A percentile compares a stretch with the other conserved stretches of the same genome.
Conservation (phyloP, 2,113 vertebrate genomes). For the Haemorhous mexicanus region DNA sequence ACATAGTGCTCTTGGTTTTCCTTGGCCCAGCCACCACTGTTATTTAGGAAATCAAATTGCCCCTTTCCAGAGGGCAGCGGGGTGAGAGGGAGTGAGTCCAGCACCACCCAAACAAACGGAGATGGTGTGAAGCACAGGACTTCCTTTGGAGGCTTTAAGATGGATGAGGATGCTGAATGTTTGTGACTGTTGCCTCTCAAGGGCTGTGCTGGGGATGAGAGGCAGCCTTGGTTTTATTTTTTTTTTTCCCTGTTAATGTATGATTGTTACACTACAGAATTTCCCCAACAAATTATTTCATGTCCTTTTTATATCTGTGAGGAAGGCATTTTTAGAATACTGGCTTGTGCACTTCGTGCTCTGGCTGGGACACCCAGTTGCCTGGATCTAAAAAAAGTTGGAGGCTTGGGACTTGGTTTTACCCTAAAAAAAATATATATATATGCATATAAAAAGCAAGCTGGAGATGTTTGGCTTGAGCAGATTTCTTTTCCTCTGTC, state of each 20-base stretch:
- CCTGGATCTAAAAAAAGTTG: constrained; percentile 63
- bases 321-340: constrained; percentile 55
- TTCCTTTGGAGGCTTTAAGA: not conserved
- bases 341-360: not conserved
- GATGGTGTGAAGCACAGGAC: not conserved
- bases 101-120: not conserved
- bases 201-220: constrained; percentile 6
- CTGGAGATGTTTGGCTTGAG: not conserved
- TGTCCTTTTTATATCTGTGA: constrained; percentile 53
- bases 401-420: not conserved
- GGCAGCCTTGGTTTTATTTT: not conserved
- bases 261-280: constrained; percentile 44
- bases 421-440: not conserved
- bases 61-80: not conserved
- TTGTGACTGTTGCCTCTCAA: not conserved
- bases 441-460: not conserved
- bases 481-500: not conserved
- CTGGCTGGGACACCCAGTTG: constrained; percentile 4
- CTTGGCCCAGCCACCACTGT: constrained; percentile 42
- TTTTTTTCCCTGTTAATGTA: constrained; percentile 47
- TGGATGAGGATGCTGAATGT: not conserved
- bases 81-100: not conserved
- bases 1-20: constrained; percentile 51
- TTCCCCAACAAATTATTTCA: constrained; percentile 54
- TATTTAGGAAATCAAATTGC: constrained; percentile 56